Percentiles rank a stretch among this genome's conserved stretches.
Evolutionary conservation across 2,888 invertebrate genomes (phyloP).

Genomic region (Ectemnius cavifrons): DNA sequence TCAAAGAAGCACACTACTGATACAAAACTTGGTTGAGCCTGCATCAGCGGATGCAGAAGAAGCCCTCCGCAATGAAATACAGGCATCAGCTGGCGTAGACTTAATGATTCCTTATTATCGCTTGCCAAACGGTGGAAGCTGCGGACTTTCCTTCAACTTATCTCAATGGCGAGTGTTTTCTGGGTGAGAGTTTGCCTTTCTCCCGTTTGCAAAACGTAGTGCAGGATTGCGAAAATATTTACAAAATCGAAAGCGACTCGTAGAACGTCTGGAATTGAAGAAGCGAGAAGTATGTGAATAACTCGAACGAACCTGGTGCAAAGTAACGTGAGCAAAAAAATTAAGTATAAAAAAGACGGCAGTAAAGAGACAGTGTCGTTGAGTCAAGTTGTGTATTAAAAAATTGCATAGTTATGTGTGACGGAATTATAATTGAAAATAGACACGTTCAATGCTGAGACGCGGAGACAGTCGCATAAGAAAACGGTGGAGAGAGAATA

Average conservation of each 20-base stretch:
- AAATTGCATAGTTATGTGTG: neutral
- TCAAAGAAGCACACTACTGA: conserved; percentile 44
- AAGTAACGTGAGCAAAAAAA: conserved; percentile 22
- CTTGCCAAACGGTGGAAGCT: conserved; percentile 50
- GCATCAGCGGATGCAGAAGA: conserved; percentile 41
- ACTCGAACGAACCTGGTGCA: conserved; percentile 23
- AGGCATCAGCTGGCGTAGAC: conserved; percentile 21
- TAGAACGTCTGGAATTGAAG: conserved; percentile 39
- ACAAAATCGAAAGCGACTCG: conserved; percentile 25
- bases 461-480: neutral
- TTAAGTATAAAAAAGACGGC: conserved; percentile 20
- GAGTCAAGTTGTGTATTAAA: conserved; percentile 1
- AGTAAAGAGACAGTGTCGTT: conserved; percentile 28
- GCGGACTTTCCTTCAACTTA: conserved; percentile 37
- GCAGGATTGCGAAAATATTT: neutral
- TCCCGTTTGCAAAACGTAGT: conserved; percentile 14
- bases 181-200: conserved; percentile 56
- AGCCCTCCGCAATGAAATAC: conserved; percentile 41
- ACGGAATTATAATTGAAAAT: neutral
- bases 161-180: conserved; percentile 28
- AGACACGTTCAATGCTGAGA: neutral
- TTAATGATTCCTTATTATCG: conserved; percentile 31
- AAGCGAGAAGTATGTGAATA: neutral
- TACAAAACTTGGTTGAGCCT: conserved; percentile 45
- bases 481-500: conserved; percentile 10